Percentiles rank a stretch among this genome's conserved stretches.
phyloP scores from a whole-genome alignment of 2,113 vertebrate species.

The Pterocles orientalis region DNA sequence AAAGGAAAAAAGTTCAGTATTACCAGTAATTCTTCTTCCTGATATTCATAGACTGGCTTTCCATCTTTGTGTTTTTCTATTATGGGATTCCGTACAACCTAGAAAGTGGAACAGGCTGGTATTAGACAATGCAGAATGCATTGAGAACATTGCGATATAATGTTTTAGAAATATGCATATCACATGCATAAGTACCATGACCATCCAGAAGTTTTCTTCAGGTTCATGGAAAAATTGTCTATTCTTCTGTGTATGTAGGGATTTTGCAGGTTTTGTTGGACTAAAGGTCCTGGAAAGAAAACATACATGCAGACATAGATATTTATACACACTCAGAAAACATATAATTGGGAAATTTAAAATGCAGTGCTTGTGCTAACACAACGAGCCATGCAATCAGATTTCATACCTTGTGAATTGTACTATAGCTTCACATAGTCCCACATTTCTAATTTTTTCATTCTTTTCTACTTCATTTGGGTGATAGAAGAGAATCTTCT shows the following conservation, averaged over 20 bases:
- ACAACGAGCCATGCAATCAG: not conserved
- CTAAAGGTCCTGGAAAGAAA: slow-evolving; percentile 89
- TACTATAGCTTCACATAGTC: slow-evolving; percentile 97
- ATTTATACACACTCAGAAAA: not conserved
- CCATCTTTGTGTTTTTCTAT: slow-evolving; percentile 97
- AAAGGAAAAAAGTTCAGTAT: not conserved
- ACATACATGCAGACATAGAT: not conserved
- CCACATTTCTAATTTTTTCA: slow-evolving; percentile 97
- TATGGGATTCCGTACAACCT: slow-evolving; percentile 96
- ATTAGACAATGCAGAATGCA: slow-evolving; percentile 63
- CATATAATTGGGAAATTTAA: not conserved
- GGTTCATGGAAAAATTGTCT: slow-evolving; percentile 97
- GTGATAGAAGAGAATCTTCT: slow-evolving; percentile 98
- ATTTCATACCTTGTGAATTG: slow-evolving; percentile 92
- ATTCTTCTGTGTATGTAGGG: slow-evolving; percentile 97
- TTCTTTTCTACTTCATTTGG: slow-evolving; percentile 97
- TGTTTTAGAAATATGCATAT: slow-evolving; percentile 19
- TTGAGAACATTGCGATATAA: not conserved
- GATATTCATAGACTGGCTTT: slow-evolving; percentile 91
- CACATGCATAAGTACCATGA: slow-evolving; percentile 86
- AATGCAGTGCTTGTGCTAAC: not conserved
- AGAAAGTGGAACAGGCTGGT: slow-evolving; percentile 39
- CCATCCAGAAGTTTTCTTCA: slow-evolving; percentile 97
- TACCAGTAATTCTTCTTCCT: slow-evolving; percentile 96
- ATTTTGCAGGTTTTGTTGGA: slow-evolving; percentile 96